Conservation (phyloP, 2,888 invertebrate genomes). For the Carabus problematicus region DNA sequence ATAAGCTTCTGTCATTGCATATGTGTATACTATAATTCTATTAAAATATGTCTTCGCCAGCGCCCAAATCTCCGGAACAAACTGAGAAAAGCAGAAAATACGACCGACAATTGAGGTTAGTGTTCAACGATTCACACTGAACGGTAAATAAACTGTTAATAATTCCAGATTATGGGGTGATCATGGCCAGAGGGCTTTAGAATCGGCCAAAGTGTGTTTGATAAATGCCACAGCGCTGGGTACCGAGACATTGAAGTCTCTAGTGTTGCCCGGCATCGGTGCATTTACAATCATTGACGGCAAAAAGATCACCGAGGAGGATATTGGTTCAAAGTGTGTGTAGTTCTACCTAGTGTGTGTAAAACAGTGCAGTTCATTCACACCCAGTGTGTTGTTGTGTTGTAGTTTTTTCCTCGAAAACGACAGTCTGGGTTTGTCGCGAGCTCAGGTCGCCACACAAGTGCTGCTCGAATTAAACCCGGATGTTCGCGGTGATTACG, state of each 20-base stretch:
- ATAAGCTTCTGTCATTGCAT: neutral
- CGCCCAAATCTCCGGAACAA: slow-evolving; percentile 71
- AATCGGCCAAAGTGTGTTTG: slow-evolving; percentile 88
- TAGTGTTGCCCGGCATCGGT: slow-evolving; percentile 93
- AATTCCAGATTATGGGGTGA: slow-evolving; percentile 92
- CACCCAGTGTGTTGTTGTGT: slow-evolving; percentile 39
- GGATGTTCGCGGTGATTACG: slow-evolving; percentile 90
- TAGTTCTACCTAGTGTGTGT: too few relatives aligned
- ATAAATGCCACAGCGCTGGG: slow-evolving; percentile 94
- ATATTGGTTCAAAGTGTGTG: slow-evolving; percentile 88
- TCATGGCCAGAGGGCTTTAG: slow-evolving; percentile 91
- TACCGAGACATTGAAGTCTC: slow-evolving; percentile 93
- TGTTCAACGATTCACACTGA: neutral
- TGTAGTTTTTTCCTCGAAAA: slow-evolving; percentile 87
- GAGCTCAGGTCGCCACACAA: slow-evolving; percentile 84
- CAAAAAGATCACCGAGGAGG: slow-evolving; percentile 84
- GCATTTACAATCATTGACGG: slow-evolving; percentile 94
- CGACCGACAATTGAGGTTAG: slow-evolving; percentile 70
- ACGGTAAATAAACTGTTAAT: neutral
- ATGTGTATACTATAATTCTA: neutral
- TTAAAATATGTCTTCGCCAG: slow-evolving; percentile 66
- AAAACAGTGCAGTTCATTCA: too few relatives aligned
- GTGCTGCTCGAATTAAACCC: slow-evolving; percentile 88
- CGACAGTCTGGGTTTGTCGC: slow-evolving; percentile 80
- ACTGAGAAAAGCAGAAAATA: slow-evolving; percentile 76